Conservation (phyloP, 1,140 invertebrate species). For the Orussus abietinus region DNA sequence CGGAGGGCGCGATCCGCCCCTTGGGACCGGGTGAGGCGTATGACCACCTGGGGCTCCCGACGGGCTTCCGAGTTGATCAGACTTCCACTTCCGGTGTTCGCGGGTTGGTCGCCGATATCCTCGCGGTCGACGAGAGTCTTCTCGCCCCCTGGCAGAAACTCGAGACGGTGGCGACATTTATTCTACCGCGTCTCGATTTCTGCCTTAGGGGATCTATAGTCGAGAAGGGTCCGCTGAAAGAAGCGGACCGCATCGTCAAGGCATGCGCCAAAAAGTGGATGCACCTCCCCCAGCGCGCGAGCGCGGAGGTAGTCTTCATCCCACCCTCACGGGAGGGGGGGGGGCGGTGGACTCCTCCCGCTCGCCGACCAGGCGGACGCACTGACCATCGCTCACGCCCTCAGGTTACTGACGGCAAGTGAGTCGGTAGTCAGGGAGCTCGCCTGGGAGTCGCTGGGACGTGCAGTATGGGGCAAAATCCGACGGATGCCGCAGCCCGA, state of each 20-base stretch:
- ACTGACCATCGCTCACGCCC: constrained; percentile 11
- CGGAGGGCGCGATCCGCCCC: background rate
- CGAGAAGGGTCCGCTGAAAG: constrained; percentile 13
- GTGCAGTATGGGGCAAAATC: constrained; percentile 3
- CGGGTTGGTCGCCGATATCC: constrained; percentile 15
- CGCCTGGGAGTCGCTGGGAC: constrained; percentile 18
- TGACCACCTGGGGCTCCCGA: constrained; percentile 24
- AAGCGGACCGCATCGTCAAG: constrained; percentile 16
- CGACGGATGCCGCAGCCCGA: constrained; percentile 6
- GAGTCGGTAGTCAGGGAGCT: constrained; percentile 19
- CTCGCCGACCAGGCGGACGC: constrained; percentile 14
- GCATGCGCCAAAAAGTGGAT: constrained; percentile 20
- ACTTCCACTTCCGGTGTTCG: constrained; percentile 10
- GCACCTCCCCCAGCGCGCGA: constrained; percentile 21
- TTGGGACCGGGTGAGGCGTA: constrained; percentile 20
- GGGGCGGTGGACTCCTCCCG: constrained; percentile 21
- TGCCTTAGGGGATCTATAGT: constrained; percentile 15
- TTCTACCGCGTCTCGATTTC: constrained; percentile 31
- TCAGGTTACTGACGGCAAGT: constrained; percentile 16
- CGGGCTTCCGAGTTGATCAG: constrained; percentile 16
- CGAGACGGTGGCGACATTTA: constrained; percentile 32
- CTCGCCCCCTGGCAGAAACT: constrained; percentile 40
- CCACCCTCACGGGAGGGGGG: constrained; percentile 18
- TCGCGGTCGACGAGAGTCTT: constrained; percentile 21
- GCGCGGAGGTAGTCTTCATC: constrained; percentile 18